Percentiles rank a stretch among this genome's conserved stretches.
Conservation (phyloP, 2,113 vertebrate genomes). For the Vombatus ursinus region DNA sequence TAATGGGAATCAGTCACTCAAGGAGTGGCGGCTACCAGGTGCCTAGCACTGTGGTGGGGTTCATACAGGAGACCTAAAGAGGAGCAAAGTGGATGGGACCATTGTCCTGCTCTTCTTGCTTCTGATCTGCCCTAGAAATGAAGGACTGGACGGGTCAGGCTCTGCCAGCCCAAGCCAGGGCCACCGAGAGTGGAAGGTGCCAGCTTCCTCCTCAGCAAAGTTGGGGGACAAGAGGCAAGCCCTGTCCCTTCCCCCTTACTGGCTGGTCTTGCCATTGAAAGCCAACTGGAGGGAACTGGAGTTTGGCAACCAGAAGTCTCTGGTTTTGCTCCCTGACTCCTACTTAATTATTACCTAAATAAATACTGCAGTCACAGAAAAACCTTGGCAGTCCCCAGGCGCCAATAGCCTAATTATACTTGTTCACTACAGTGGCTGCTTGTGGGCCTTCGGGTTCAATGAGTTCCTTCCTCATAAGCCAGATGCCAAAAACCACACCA, state of each 20-base stretch:
- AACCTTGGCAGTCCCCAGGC: conserved; percentile 20
- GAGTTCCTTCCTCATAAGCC: conserved; percentile 55
- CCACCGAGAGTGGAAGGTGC: neutral
- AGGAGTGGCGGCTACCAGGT: neutral
- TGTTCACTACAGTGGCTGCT: neutral
- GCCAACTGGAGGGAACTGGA: conserved; percentile 34
- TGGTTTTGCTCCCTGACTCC: conserved; percentile 39
- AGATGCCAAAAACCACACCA: conserved; percentile 42
- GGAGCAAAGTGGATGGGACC: neutral
- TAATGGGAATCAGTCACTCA: neutral
- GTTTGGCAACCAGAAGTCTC: neutral
- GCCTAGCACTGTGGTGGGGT: neutral
- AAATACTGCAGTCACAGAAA: conserved; percentile 9
- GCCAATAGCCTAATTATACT: conserved; percentile 63
- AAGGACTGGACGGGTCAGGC: neutral
- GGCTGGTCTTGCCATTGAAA: neutral
- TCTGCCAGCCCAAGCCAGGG: neutral
- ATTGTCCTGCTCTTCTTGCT: neutral
- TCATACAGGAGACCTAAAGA: neutral
- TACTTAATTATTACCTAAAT: conserved; percentile 70
- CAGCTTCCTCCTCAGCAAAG: neutral
- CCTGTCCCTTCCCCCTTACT: neutral
- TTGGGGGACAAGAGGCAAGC: neutral
- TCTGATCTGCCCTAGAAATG: neutral
- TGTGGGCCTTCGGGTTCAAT: neutral